phyloP scores from a whole-genome alignment of 2,888 invertebrate species.

The Catocala nupta region DNA sequence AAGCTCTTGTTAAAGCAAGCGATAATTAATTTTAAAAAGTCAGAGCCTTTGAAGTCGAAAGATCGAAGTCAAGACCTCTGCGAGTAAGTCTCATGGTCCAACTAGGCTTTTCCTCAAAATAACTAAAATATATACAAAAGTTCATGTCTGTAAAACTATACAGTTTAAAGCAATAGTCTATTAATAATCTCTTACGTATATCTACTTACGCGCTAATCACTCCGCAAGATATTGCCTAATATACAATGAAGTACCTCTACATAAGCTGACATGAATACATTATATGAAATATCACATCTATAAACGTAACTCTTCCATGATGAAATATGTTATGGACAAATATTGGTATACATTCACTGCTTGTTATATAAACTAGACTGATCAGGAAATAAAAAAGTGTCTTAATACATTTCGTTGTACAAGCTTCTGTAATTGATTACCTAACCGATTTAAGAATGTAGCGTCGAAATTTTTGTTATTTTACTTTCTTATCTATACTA shows the following conservation, averaged over 20 bases:
- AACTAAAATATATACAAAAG: too few relatives aligned
- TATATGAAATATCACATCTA: constrained; percentile 5
- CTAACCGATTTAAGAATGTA: constrained; percentile 8
- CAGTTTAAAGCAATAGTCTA: too few relatives aligned
- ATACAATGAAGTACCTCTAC: neutral
- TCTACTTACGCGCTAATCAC: too few relatives aligned
- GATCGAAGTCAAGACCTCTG: too few relatives aligned
- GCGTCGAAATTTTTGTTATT: neutral
- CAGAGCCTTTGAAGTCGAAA: too few relatives aligned
- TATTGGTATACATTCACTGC: constrained; percentile 31
- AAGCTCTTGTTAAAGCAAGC: too few relatives aligned
- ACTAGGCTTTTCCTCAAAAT: too few relatives aligned
- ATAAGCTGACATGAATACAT: neutral
- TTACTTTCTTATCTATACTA: neutral
- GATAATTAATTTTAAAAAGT: too few relatives aligned
- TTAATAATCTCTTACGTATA: too few relatives aligned
- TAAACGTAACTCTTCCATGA: constrained; percentile 17
- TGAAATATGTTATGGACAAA: constrained; percentile 16
- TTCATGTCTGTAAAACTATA: too few relatives aligned
- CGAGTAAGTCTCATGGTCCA: too few relatives aligned
- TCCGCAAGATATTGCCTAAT: neutral
- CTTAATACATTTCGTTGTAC: constrained; percentile 8
- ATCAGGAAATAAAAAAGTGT: constrained; percentile 3
- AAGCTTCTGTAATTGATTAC: constrained; percentile 13
- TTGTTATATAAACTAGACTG: constrained; percentile 22